Conservation (phyloP, 2,888 invertebrate genomes). For the Boloria selene region DNA sequence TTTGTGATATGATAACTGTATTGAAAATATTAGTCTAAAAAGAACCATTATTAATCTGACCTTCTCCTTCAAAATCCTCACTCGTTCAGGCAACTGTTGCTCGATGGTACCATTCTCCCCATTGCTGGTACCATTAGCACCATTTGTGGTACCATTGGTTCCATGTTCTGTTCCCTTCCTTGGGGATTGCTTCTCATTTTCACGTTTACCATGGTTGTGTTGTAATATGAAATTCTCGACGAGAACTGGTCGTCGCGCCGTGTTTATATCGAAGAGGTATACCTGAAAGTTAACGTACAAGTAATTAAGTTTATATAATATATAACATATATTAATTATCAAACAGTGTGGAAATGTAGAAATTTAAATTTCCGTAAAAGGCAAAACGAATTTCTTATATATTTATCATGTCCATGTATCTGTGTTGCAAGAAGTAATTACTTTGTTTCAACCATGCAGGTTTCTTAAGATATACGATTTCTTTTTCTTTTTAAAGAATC, state of each 20-base stretch:
- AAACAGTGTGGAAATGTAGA: neutral
- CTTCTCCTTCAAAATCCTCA: conserved; percentile 6
- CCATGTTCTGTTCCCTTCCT: conserved; percentile 50
- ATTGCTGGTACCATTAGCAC: conserved; percentile 32
- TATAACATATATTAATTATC: too few species aligned
- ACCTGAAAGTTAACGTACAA: conserved; percentile 50
- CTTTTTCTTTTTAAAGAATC: too few species aligned
- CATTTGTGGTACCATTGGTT: conserved; percentile 33
- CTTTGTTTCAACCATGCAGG: too few species aligned
- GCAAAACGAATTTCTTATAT: too few species aligned
- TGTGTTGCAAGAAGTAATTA: too few species aligned
- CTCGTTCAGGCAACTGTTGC: conserved; percentile 60
- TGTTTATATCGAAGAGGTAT: conserved; percentile 75
- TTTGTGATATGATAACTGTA: too few species aligned
- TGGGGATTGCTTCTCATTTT: conserved; percentile 48
- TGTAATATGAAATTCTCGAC: conserved; percentile 76
- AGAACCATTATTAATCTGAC: neutral
- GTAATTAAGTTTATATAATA: neutral
- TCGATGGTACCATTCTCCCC: conserved; percentile 19
- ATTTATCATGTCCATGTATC: too few species aligned
- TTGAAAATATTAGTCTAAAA: neutral
- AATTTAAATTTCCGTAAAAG: too few species aligned
- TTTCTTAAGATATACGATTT: too few species aligned
- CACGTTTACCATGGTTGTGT: conserved; percentile 69
- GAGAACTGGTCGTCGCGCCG: conserved; percentile 61